Percentiles rank a stretch among this genome's conserved stretches.
phyloP scores from a whole-genome alignment of 1,140 invertebrate genomes.

The Ceratosolen solmsi region DNA sequence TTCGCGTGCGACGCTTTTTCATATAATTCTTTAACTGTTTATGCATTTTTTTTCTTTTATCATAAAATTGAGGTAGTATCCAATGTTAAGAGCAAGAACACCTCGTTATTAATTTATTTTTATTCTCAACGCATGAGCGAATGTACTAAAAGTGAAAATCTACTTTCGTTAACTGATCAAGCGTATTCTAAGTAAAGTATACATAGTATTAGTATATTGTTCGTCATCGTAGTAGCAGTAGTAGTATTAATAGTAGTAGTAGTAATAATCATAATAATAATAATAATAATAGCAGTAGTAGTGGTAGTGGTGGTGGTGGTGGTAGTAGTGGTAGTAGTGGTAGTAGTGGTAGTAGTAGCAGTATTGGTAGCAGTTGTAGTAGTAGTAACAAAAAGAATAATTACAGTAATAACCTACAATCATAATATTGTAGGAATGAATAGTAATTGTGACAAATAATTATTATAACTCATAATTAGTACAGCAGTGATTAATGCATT shows the following conservation, averaged over 20 bases:
- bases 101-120: slow-evolving; percentile 42
- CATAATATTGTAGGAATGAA: slow-evolving; percentile 53
- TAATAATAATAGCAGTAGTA: slow-evolving; percentile 55
- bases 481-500: slow-evolving; percentile 71
- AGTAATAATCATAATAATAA: slow-evolving; percentile 56
- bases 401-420: slow-evolving; percentile 56
- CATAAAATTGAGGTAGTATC: slow-evolving; percentile 70
- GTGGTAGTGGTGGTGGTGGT: slow-evolving; percentile 55
- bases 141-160: slow-evolving; percentile 69
- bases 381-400: slow-evolving; percentile 56
- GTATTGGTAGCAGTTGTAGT: slow-evolving; percentile 56
- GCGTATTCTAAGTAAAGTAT: slow-evolving; percentile 69
- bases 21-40: not conserved
- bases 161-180: slow-evolving; percentile 67
- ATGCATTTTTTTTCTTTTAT: slow-evolving; percentile 52
- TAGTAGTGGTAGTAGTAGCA: slow-evolving; percentile 55
- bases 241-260: slow-evolving; percentile 57
- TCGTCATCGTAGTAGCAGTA: slow-evolving; percentile 59
- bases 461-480: slow-evolving; percentile 66
- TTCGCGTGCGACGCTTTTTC: slow-evolving; percentile 42
- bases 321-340: slow-evolving; percentile 57
- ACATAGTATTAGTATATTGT: slow-evolving; percentile 62
- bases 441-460: slow-evolving; percentile 52
- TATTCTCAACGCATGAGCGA: slow-evolving; percentile 55
- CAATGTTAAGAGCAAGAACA: slow-evolving; percentile 67